Evolutionary conservation across 2,797 vertebrate genomes (phyloP), one percentile per base, ranked within the genome.

Genomic region (Gambusia yucatana): DNA sequence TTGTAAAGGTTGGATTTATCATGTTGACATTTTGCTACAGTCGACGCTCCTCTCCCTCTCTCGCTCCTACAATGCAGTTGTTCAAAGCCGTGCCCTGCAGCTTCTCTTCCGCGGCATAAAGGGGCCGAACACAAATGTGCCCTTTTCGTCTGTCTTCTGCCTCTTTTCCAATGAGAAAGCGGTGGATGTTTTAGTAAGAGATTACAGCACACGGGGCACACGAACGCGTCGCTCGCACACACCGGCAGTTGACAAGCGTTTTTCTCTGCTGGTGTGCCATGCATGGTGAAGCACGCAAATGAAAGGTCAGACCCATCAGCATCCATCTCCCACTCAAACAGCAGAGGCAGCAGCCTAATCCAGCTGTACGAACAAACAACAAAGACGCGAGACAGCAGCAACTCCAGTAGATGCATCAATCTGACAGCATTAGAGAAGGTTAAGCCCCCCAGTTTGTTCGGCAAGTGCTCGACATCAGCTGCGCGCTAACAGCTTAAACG

Each of bases 1-100:
- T 95, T 94, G 95, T 93, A 95, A 96, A 96, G 94, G 94, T 95
- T 95, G 94, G 94, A 96, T 96, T 96, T 95, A 96, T 96, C 95
- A 96, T 94, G 94, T 93, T 96, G 96, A 94, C 96, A 96, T 96
- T 95, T 95, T 91, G 92, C 87, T 92, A 82, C 84, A 92, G 92
- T 85, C 88, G 84, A 47, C 87, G 75, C 88, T 90, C 48, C 82
- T 74, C 81, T 80, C 61, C 65, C 77, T 81, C 72, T 57, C 79
- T 57, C 75, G 47, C 72, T 81, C 77, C 65, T 59, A 84, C 82
- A 82, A 86, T 87, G 82, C 84, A 87, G 92, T 91, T 92, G 92
- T 92, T 94, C 86, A 89, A 84, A 90, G 89, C 77, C 79, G 83
- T 88, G 82, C 86, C 88, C 88, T 85, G 81, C 84, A 85, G 82